A percentile compares a stretch with the other conserved stretches of the same genome.
These are phyloP conservation scores for Volucella inflata DNA, from an alignment of 2,888 invertebrate genomes.

Conservation along the genomic window DNA sequence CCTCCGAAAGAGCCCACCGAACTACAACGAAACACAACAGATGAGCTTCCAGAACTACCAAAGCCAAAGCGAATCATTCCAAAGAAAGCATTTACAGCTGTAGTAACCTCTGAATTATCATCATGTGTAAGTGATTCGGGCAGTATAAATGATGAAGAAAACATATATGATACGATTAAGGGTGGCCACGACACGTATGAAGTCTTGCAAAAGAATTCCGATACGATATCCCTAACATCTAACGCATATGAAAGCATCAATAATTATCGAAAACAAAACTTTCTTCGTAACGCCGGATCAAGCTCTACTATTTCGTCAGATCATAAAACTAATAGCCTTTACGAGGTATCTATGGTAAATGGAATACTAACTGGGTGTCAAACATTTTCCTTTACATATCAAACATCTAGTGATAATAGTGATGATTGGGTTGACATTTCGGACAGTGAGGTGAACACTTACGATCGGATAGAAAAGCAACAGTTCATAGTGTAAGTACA, in stretches of 20 bases:
- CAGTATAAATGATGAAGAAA: conserved; percentile 83
- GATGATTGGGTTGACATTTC: conserved; percentile 84
- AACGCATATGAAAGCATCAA: conserved; percentile 83
- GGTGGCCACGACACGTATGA: conserved; percentile 84
- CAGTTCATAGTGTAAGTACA: conserved; percentile 84
- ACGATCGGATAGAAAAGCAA: conserved; percentile 74
- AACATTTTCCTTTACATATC: conserved; percentile 78
- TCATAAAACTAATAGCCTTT: conserved; percentile 83
- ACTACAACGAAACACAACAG: conserved; percentile 80
- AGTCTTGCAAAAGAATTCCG: conserved; percentile 77
- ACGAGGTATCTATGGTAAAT: conserved; percentile 81
- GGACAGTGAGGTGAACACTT: conserved; percentile 77
- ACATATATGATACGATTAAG: conserved; percentile 87
- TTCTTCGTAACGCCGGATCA: conserved; percentile 81
- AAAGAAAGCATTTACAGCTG: conserved; percentile 65
- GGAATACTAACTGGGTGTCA: conserved; percentile 76
- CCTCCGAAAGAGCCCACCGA: conserved; percentile 69
- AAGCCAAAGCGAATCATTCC: conserved; percentile 81
- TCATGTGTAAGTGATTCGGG: conserved; percentile 39
- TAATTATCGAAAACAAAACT: conserved; percentile 76
- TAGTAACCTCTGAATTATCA: conserved; percentile 31
- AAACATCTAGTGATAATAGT: conserved; percentile 81
- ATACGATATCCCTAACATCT: conserved; percentile 81
- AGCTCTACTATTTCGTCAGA: conserved; percentile 83
- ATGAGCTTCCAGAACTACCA: conserved; percentile 80